A percentile compares a stretch with the other conserved stretches of the same genome.
phyloP scores from a whole-genome alignment of 1,140 invertebrate species.

The Saccostrea echinata region DNA sequence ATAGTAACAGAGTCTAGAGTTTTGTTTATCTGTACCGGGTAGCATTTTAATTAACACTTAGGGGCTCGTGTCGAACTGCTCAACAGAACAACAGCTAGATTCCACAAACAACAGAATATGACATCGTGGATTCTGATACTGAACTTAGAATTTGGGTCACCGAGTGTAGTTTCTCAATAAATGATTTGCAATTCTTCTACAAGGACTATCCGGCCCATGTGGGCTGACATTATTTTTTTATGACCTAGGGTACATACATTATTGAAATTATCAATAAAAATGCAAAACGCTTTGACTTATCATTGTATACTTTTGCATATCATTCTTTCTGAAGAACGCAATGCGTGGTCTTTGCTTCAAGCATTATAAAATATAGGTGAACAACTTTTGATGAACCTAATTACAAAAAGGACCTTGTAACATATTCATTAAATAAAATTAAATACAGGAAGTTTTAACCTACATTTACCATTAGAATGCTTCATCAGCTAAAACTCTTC shows the following conservation, averaged over 20 bases:
- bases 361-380: too few species aligned
- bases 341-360: too few species aligned
- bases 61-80: neutral
- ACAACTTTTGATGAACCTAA: too few species aligned
- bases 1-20: neutral
- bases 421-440: too few species aligned
- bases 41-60: neutral
- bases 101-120: neutral
- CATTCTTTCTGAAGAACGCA: too few species aligned
- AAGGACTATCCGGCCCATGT: neutral
- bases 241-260: neutral
- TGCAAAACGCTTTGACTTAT: neutral
- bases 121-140: neutral
- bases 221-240: neutral
- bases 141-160: neutral
- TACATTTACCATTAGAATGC: too few species aligned
- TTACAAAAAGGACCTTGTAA: too few species aligned
- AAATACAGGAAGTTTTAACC: too few species aligned
- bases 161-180: neutral
- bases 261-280: neutral
- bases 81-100: neutral
- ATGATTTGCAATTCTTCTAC: neutral
- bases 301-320: too few species aligned
- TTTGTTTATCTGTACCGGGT: neutral
- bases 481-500: too few species aligned